Base-by-base conservation (phyloP, 2,797 vertebrate species). In the Enteromius treurensis region DNA sequence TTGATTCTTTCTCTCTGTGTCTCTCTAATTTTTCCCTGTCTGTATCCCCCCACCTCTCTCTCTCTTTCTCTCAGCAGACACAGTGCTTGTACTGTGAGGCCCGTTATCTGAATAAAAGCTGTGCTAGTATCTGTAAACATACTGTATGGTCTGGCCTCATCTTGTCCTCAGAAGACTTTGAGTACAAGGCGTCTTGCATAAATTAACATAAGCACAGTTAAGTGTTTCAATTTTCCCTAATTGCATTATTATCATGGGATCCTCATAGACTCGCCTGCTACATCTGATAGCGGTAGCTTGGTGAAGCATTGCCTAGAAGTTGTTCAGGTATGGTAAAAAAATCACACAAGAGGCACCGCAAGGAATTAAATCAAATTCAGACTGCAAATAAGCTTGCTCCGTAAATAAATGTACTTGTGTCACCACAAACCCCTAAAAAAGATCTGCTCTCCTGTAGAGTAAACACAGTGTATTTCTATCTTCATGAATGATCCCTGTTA, bases 81-180 rank as follows among this genome's bases (percentile, higher is more conserved):
- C 45, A 65, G 70, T 37, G 29, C 45, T 64, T 49, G 32, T 49
- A 62, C 55, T 65, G 21, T 75, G 58, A 65, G 32, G 42, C 70
- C 58, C 1, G 47, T 65, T 53, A 34, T 70, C 15, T 80, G 64
- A 23, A n/a, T 79, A 34, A 67, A 79, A 79, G 40, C 58, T 64
- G 76, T 53, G 77, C 29, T 34, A 67, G 62, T n/a, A 17, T 58
- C 67, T 80, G 60, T 53, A 67, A 75, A 75, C 80, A 82, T 81
- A 55, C 42, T 81, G 69, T 19, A 73, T 71, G 19, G 7, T 47
- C 37, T 73, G 19, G 67, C 21, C 29, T 62, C 79, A 58, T 42
- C 15, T 7, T 47, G 26, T 73, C 53, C 68, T 73, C 29, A 23
- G 79, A 64, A 47, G 21, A 62, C 69, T 62, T 81, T 40, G 71